Base-by-base conservation (phyloP, 23 tunicate species). In the Aplidium turbinatum region DNA sequence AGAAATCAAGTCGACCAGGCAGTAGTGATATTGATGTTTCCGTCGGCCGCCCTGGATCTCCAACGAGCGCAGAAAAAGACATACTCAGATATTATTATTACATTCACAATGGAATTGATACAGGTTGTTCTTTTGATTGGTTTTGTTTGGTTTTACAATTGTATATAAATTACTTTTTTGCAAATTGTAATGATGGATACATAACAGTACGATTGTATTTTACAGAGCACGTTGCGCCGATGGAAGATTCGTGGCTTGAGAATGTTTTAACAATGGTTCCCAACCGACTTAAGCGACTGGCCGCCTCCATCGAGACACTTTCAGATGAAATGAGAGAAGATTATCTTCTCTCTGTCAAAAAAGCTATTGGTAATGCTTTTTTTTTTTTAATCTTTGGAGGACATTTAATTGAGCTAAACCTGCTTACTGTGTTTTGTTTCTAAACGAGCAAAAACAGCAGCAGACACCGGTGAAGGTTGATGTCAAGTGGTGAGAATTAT, bases 321-420 rank as follows among this genome's bases (percentile, higher is more conserved):
- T 91, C 97, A n/a, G 97, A 91, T 67, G 97, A 91, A 74, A 91
- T 91, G 97, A 86, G 99, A 78, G 99, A 94, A 78, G 99, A 94
- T 78, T 94, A 94, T 67, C 67, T 94, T 32, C 95, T 94, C 36
- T 86, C 94, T 51, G 99, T 94, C 20, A 94, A 94, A 65, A 94
- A 94, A 48, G 95, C 99, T 1, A 94, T 94, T 35, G 99, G 93
- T 94, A 31, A 58, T 36, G 30, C 31, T n/a, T n/a, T n/a, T n/a
- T n/a, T n/a, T n/a, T n/a, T n/a, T n/a, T n/a, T n/a, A n/a, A n/a
- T n/a, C n/a, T n/a, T n/a, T n/a, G n/a, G n/a, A n/a, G n/a, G n/a
- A n/a, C n/a, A n/a, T n/a, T n/a, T n/a, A n/a, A n/a, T n/a, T n/a
- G n/a, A n/a, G n/a, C n/a, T n/a, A n/a, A n/a, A n/a, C n/a, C n/a